These are phyloP conservation scores for Gymnoscopelus braueri DNA, from an alignment of 2,797 vertebrate genomes.

Conservation along the genomic window DNA sequence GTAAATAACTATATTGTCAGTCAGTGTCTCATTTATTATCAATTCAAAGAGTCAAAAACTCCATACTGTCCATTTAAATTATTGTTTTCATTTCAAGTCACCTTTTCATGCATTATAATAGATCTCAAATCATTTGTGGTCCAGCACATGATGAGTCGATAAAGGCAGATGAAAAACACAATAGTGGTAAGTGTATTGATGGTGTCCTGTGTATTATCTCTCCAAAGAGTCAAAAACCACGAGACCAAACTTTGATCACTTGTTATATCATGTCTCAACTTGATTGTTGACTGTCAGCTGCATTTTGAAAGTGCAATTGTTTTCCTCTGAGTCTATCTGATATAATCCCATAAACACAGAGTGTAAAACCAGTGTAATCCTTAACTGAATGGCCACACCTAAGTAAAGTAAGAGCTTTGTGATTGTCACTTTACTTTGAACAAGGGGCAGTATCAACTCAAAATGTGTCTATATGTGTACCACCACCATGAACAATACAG, in stretches of 20 bases:
- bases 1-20: conserved; percentile 16
- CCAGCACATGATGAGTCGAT: background rate
- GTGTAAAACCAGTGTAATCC: conserved; percentile 53
- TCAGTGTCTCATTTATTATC: background rate
- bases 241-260: conserved; percentile 39
- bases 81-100: too few species aligned
- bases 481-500: conserved; percentile 44
- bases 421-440: conserved; percentile 51
- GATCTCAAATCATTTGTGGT: background rate
- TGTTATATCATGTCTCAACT: conserved; percentile 35
- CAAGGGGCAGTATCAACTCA: conserved; percentile 41
- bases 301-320: conserved; percentile 38
- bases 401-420: conserved; percentile 36
- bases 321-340: conserved; percentile 22
- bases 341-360: conserved; percentile 70
- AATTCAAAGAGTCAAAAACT: conserved; percentile 25
- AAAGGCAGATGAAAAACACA: background rate
- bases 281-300: conserved; percentile 9
- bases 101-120: too few species aligned
- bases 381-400: conserved; percentile 62
- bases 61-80: background rate
- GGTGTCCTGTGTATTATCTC: too few species aligned
- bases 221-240: too few species aligned
- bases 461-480: conserved; percentile 23
- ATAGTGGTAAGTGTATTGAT: background rate